Evolutionary conservation across 2,888 invertebrate species (phyloP).

Genomic region (Temnothorax unifasciatus): DNA sequence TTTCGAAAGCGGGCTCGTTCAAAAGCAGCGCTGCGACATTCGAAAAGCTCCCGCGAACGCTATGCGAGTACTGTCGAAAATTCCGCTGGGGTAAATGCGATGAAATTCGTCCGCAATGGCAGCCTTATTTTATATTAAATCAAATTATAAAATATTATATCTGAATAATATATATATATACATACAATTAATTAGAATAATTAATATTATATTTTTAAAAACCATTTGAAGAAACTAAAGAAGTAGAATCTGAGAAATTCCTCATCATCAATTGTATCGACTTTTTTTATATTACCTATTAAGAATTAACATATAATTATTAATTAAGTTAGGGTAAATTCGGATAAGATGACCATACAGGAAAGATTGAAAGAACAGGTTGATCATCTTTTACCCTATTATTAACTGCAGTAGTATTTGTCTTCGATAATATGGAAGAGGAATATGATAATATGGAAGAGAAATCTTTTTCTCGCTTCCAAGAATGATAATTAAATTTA

Average conservation of each 20-base stretch:
- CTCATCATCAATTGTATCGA: neutral
- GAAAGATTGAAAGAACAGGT: no score
- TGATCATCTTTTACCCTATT: no score
- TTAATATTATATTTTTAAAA: neutral
- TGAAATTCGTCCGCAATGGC: neutral
- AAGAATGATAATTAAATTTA: neutral
- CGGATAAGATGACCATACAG: no score
- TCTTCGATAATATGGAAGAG: no score
- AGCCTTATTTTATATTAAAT: no score
- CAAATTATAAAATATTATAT: conserved; percentile 3
- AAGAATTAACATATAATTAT: neutral
- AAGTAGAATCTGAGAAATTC: neutral
- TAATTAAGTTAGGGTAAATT: neutral
- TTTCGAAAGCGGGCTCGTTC: conserved; percentile 20
- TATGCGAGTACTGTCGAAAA: neutral
- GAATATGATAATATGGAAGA: neutral
- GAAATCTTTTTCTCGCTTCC: neutral
- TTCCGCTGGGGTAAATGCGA: neutral
- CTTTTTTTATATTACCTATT: neutral
- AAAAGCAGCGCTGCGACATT: neutral
- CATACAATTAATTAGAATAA: neutral
- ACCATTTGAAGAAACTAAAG: neutral
- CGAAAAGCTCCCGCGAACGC: neutral
- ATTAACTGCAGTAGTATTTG: no score
- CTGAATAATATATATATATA: neutral